Base-by-base conservation (phyloP, 2,888 invertebrate genomes). In the Gisinianus flammeolus region DNA sequence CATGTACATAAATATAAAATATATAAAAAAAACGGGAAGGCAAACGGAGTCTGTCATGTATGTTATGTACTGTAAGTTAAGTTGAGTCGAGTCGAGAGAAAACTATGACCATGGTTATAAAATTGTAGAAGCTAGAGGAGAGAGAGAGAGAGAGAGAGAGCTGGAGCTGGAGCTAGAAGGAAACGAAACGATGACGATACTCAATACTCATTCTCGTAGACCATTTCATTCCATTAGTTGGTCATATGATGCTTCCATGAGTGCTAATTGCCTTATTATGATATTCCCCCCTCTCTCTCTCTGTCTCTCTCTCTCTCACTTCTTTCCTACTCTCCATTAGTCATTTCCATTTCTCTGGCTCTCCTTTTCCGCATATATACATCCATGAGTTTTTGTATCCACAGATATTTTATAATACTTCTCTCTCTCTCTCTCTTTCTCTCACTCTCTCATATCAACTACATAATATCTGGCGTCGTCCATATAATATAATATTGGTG, bases 231-330 rank as follows among this genome's bases (percentile, higher is more conserved):
- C 79, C 79, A 79, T 79, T 79, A 79, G 79, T 72, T 79, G 73
- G 73, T 74, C 73, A 74, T 74, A 74, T 79, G 77, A 79, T 80
- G 80, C 77, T 77, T 74, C 74, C 77, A n/a, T 66, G 81, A 81
- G 81, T 82, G 81, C 81, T 83, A 83, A 83, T 83, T 83, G 83
- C 81, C 83, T 83, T 80, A 83, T 83, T 83, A 82, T 80, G 78
- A 78, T 68, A 74, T n/a, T n/a, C n/a, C n/a, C n/a, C 64, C 73
- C 73, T 58, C 73, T 74, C 71, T 54, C 71, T 33, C 44, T n/a
- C n/a, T n/a, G n/a, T n/a, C n/a, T n/a, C 44, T 35, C 62, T 44
- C 28, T 44, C 75, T 67, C 24, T 58, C 58, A 30, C 71, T 70
- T 66, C 30, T 33, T 24, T 30, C 75, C 35, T 26, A 68, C 56